These are phyloP conservation scores for Chaunax sp. DNA, from an alignment of 2,797 vertebrate genomes.

Conservation along the genomic window DNA sequence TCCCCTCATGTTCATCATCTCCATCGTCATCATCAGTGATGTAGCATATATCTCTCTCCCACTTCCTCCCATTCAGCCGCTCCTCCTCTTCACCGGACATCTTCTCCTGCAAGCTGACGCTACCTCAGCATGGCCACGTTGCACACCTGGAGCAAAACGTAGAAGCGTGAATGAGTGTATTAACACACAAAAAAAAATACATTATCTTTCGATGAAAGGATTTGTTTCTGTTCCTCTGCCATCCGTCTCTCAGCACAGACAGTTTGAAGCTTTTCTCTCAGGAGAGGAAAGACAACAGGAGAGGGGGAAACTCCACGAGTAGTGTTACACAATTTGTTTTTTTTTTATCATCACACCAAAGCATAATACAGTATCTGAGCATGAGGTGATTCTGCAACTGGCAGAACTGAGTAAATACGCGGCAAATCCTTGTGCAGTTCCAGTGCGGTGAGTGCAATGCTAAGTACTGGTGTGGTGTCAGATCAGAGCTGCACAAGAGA, in stretches of 20 bases:
- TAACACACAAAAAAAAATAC: background rate
- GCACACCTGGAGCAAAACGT: conserved; percentile 37
- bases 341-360: background rate
- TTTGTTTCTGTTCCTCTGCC: background rate
- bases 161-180: background rate
- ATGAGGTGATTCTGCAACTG: too few species aligned
- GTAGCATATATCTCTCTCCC: conserved; percentile 24
- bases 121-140: conserved; percentile 62
- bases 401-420: too few species aligned
- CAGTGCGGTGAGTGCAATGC: too few species aligned
- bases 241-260: background rate
- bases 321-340: background rate
- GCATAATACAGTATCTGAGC: background rate
- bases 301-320: conserved; percentile 4
- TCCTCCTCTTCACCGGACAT: conserved; percentile 68
- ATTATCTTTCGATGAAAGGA: too few species aligned
- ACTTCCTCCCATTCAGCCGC: conserved; percentile 11
- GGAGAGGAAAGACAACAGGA: background rate
- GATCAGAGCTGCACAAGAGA: too few species aligned
- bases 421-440: too few species aligned
- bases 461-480: too few species aligned
- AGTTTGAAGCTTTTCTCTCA: conserved; percentile 15
- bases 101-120: conserved; percentile 45
- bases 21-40: conserved; percentile 48
- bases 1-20: conserved; percentile 58